Evolutionary conservation across 2,113 vertebrate species (phyloP), one percentile per base, ranked within the genome.

Genomic region (Acrocephalus kingi): DNA sequence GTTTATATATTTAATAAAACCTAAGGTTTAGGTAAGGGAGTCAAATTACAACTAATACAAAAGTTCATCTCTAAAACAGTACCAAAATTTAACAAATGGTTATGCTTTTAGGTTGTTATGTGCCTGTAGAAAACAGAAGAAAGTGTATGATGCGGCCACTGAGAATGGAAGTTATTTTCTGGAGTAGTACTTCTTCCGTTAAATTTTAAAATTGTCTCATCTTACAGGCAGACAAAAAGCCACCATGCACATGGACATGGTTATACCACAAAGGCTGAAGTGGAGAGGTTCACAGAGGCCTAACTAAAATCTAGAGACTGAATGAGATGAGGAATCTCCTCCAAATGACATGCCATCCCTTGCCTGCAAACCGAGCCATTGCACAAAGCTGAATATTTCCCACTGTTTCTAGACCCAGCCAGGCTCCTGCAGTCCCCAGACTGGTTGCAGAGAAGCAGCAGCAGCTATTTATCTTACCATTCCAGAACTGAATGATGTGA

Each of bases 181-280:
- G 21, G n/a, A 86, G 18, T 21, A 74, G 24, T 45, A 10, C 7
- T 30, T 64, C 21, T 77, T 78, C 22, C n/a, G 27, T 48, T 58
- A 55, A 67, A 43, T 58, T 85, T 73, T 33, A 9, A 62, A 69
- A 14, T n/a, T 33, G 22, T 77, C 7, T 64, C 4, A 37, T 67
- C 21, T 86, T 69, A n/a, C 20, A 78, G 22, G 23, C 15, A 49
- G 74, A 61, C 25, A 49, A 72, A 81, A 73, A 78, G 14, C 5
- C 19, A 64, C 9, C 3, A 0, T 33, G 25, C 8, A 41, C 31
- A 31, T 37, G 55, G 41, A 15, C 2, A 2, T 56, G 28, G 6
- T 56, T 82, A 21, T n/a, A 55, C 9, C 27, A 77, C 33, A 86
- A 37, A 17, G 41, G 8, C 18, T 80, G 41, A 64, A 81, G 18